Base-by-base conservation (phyloP, 1,140 invertebrate genomes). In the Drosophila lowei region DNA sequence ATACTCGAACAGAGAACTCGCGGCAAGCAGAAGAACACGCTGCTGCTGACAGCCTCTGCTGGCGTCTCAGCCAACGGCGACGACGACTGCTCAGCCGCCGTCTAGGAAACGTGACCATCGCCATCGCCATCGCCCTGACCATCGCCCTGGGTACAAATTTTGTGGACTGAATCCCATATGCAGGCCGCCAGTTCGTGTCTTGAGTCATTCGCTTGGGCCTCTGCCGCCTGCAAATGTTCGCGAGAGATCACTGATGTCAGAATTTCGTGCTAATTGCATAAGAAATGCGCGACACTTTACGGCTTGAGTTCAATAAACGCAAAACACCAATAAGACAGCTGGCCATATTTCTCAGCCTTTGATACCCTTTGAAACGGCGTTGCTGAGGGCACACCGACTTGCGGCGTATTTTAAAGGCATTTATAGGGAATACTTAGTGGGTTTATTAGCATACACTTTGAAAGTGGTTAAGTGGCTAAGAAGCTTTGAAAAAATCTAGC, bases 221-320 rank as follows among this genome's bases (percentile, higher is more conserved):
- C 23, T 23, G 30, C 18, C 34, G 6, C 28, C 15, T 41, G 68
- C n/a, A 55, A 67, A 34, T 47, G 49, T 28, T 34, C 21, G 25
- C 52, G 16, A 15, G 3, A 11, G 30, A 3, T 50, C 25, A 38
- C 47, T 43, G 55, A 43, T 44, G 43, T 52, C 77, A 61, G 52
- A 67, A 66, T 62, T 70, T 86, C 77, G 81, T 85, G 73, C 78
- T 86, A 86, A 88, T 85, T 85, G 81, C 83, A 85, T 85, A 85
- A 85, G 65, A 79, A 88, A 86, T 81, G 72, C 41, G 49, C 47
- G 46, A 74, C 50, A 72, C 58, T 64, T 76, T 70, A 70, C 70
- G 62, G 72, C 56, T 61, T 72, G 78, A 81, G 81, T 86, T 86
- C 81, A 86, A 86, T 81, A 86, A 86, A 88, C 81, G 80, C 77